A percentile compares a stretch with the other conserved stretches of the same genome.
These are phyloP conservation scores for human DNA, from an alignment of 2,113 vertebrate genomes.

Conservation along the genomic window GRCh38 chrX:110286501-110287000, in stretches of 20 bases:
- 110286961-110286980: not conserved
- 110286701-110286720: conserved; percentile 40
- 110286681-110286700: conserved; percentile 5
- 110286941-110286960: conserved; percentile 34
- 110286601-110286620: no score
- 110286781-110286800: not conserved
- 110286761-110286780: conserved; percentile 38
- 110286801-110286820: not conserved
- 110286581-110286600: no score
- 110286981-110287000: conserved; percentile 37
- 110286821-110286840: conserved; percentile 34
- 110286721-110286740: not conserved
- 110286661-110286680: no score
- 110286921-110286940: not conserved
- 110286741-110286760: conserved; percentile 4
- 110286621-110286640: no score
- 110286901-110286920: not conserved
- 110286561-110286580: no score
- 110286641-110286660: no score
- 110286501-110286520: no score
- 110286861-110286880: not conserved
- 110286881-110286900: not conserved
- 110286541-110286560: no score
- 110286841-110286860: conserved; percentile 9
- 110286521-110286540: no score